Evolutionary conservation across 2,797 vertebrate species (phyloP), one percentile per base, ranked within the genome.

Genomic region (Rousettus madagascariensis): DNA sequence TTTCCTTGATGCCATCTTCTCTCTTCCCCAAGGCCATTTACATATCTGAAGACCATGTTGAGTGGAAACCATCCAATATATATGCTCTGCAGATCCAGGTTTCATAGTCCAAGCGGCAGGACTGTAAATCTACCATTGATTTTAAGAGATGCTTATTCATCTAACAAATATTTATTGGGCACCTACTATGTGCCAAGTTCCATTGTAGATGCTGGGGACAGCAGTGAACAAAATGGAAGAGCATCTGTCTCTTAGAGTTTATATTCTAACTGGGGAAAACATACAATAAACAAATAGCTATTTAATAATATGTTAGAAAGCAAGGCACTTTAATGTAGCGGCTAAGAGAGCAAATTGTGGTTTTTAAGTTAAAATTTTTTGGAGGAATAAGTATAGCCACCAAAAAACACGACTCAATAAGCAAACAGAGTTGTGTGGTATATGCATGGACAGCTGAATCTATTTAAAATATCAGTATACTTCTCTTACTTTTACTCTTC

Each of bases 231-330:
- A 84, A 72, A 66, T 49, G 8, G 26, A 82, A 86, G 24, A 78
- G 0, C 3, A 94, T 90, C 6, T 92, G 22, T 10, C 1, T 53
- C 51, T 90, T 24, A 36, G 11, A 71, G 30, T 24, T 74, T 83
- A 66, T 16, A 95, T 74, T 91, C 5, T 66, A 88, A 51, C 16
- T 49, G 15, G 7, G 28, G 20, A 53, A 84, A 93, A n/a, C 30
- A 91, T 43, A 43, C 10, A 91, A 53, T 69, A 46, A 84, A 78
- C 33, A 93, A 69, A 65, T 16, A 53, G 5, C 17, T n/a, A 87
- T 65, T 91, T 87, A 87, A 46, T 69, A 85, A 85, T 85, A 89
- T 49, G 30, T 94, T 91, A 91, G 5, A 93, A 36, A 91, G 8
- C 28, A 33, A 61, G 17, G 1, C 26, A 61, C 8, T 80, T 68